Evolutionary conservation across 2,113 vertebrate genomes (phyloP).

Genomic region (Grantiella picta): DNA sequence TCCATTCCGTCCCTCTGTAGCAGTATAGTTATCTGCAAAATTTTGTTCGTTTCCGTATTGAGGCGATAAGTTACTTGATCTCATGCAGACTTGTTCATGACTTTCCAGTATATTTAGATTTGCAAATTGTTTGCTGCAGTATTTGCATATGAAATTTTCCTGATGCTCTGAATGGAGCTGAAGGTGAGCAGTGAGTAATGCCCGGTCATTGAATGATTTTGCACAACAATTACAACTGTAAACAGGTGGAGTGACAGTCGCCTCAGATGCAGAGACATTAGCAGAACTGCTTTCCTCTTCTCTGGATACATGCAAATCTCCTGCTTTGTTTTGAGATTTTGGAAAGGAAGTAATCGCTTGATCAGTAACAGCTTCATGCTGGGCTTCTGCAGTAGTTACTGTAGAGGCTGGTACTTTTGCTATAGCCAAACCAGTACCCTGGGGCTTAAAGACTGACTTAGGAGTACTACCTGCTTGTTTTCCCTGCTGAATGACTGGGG

Average conservation of each 20-base stretch:
- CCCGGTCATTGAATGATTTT: conserved; percentile 82
- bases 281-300: conserved; percentile 61
- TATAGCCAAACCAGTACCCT: not conserved
- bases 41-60: conserved; percentile 62
- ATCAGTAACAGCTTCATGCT: conserved; percentile 9
- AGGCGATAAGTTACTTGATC: conserved; percentile 29
- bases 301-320: conserved; percentile 27
- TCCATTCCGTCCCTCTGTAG: conserved; percentile 66
- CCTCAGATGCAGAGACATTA: conserved; percentile 48
- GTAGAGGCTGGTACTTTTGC: conserved; percentile 35
- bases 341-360: conserved; percentile 18
- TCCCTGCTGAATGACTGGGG: conserved; percentile 18
- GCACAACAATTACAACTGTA: conserved; percentile 83
- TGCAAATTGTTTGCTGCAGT: conserved; percentile 90
- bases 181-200: conserved; percentile 79
- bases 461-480: conserved; percentile 55
- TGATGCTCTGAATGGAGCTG: conserved; percentile 86
- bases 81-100: conserved; percentile 85
- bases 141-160: conserved; percentile 85
- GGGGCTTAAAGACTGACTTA: conserved; percentile 49
- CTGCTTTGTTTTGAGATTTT: conserved; percentile 40
- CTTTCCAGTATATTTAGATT: conserved; percentile 84
- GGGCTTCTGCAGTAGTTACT: conserved; percentile 9
- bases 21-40: conserved; percentile 49
- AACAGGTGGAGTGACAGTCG: conserved; percentile 69